Evolutionary conservation across 64 coral and sea anemone genomes (phyloP), one percentile per base, ranked within the genome.

Genomic region (Acropora yongei): DNA sequence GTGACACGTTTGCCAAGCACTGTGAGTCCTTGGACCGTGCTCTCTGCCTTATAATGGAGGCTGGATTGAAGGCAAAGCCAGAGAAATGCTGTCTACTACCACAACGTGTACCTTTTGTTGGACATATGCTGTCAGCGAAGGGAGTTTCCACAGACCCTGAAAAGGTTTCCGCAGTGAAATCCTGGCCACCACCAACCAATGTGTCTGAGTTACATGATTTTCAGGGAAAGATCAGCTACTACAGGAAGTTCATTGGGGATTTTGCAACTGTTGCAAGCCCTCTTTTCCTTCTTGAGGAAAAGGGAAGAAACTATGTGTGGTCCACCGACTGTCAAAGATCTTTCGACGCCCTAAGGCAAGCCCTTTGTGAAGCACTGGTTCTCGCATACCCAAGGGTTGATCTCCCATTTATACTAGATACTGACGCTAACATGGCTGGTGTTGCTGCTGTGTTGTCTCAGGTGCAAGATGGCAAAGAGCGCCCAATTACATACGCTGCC

Each of bases 151-250:
- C 87, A 41, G 87, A 89, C 18, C 79, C 78, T 4, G 68, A 68
- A 63, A 89, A 94, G 76, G 87, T 88, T 30, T 20, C 78, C n/a
- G 87, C 80, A 2, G 86, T 94, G 10, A 77, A 43, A 78, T 63
- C 53, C 9, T 88, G 77, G 77, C 86, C 92, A 8, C 68, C 87
- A 43, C 86, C 92, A 67, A 84, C 86, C 55, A 89, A 94, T 89
- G 43, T 89, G 8, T 75, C 86, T 61, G 86, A 89, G 68, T 14
- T 94, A 60, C 66, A 72, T 60, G 43, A n/a, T 42, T 76, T 93
- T 18, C 47, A 88, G n/a, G 84, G 85, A 30, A 72, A 53, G 10
- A 65, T 63, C n/a, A 63, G 83, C 18, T 93, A 93, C 18, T 80
- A 87, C 44, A 68, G 74, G 13, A 80, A 73, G 66, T 93, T 88